These are phyloP conservation scores for Stenolophus ochropezus DNA, from an alignment of 2,888 invertebrate genomes.

Conservation along the genomic window DNA sequence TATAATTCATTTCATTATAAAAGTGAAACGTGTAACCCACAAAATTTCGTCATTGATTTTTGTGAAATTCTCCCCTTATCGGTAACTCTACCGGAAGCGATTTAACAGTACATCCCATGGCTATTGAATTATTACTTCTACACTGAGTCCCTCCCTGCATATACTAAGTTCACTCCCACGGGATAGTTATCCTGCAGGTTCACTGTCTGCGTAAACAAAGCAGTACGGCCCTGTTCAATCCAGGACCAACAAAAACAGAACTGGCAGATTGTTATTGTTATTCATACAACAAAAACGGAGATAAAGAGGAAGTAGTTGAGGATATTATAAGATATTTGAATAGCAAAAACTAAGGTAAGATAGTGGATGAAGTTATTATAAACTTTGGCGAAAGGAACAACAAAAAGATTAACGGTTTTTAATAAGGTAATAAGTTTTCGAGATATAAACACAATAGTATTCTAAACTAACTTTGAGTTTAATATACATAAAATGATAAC, in stretches of 20 bases:
- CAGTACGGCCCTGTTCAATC: neutral
- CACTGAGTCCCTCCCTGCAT: neutral
- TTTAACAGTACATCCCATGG: neutral
- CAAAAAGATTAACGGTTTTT: neutral
- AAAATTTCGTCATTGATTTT: too few species aligned
- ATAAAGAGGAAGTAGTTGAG: neutral
- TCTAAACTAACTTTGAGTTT: too few species aligned
- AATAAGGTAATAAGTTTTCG: neutral
- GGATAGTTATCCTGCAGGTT: neutral
- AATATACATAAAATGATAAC: too few species aligned
- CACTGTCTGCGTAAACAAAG: neutral
- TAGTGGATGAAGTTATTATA: neutral
- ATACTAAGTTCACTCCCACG: neutral
- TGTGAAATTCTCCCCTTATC: too few species aligned
- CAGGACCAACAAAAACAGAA: slow-evolving; percentile 7
- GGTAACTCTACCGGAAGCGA: too few species aligned
- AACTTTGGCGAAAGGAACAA: neutral
- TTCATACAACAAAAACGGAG: neutral
- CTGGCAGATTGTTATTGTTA: slow-evolving; percentile 27
- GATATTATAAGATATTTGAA: neutral
- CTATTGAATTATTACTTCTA: slow-evolving; percentile 2
- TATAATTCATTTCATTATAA: too few species aligned
- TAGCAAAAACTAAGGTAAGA: neutral
- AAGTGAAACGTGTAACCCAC: too few species aligned
- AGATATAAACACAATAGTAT: too few species aligned